Evolutionary conservation across 2,888 invertebrate genomes (phyloP).

Genomic region (Pecten maximus): DNA sequence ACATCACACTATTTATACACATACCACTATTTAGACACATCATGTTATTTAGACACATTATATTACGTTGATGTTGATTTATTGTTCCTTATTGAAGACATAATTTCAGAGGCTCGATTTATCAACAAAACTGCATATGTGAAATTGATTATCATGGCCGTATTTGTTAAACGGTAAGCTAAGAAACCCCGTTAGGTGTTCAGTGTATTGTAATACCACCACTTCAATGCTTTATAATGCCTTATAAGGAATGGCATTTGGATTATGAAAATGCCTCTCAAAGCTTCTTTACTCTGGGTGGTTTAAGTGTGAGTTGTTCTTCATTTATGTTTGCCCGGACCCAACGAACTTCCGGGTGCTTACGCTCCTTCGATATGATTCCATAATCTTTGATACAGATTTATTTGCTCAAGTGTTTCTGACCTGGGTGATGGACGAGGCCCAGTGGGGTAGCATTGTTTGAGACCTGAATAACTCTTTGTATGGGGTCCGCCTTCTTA

Average conservation of each 20-base stretch:
- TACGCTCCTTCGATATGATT: neutral
- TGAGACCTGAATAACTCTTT: neutral
- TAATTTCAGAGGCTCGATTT: too few species aligned
- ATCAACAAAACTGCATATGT: too few species aligned
- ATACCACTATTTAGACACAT: too few species aligned
- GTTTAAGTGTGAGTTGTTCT: neutral
- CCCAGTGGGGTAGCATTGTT: neutral
- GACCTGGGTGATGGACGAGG: neutral
- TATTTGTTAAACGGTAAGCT: too few species aligned
- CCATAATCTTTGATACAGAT: conserved; percentile 5
- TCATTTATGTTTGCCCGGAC: neutral
- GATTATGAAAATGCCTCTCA: neutral
- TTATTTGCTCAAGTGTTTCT: conserved; percentile 8
- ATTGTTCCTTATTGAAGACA: too few species aligned
- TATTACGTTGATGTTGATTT: too few species aligned
- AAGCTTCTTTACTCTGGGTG: neutral
- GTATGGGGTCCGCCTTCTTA: neutral
- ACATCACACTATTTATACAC: too few species aligned
- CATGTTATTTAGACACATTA: too few species aligned
- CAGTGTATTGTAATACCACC: too few species aligned
- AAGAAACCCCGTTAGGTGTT: too few species aligned
- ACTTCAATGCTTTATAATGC: neutral
- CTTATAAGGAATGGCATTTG: neutral
- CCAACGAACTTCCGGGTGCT: neutral
- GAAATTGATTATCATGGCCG: too few species aligned